Evolutionary conservation across 1,140 invertebrate species (phyloP), one percentile per base, ranked within the genome.

Genomic region (Drosophila santomea): DNA sequence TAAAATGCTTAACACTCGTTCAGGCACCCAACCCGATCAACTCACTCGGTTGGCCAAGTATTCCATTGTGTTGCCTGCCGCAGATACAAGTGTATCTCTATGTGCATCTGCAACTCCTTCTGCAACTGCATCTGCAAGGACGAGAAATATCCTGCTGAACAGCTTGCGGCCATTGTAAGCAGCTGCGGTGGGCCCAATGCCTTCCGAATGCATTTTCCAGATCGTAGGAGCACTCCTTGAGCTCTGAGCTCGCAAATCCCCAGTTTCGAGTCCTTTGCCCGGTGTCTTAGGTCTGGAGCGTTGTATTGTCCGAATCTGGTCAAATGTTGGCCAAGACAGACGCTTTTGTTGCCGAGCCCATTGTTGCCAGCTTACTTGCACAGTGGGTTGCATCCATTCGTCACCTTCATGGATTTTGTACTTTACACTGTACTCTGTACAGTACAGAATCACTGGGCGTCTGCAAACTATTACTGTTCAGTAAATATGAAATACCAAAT

Each of bases 1-100:
- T 83, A 83, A 83, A 83, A 80, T 76, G 80, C 72, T 84, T 75
- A 83, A 84, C 80, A 83, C 80, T 79, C 59, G 55, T 56, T 73
- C 44, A 44, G 43, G 38, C 41, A 43, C 52, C 38, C 55, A 59
- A 17, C 32, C 57, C n/a, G 58, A 82, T 74, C 68, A 60, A 74
- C 17, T 77, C 45, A 66, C 57, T 67, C 38, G 44, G 43, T 23
- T 32, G 57, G 12, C 35, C 43, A 48, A 15, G n/a, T 7, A 52
- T 5, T 3, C 23, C 25, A 62, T 45, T 68, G 32, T 20, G n/a
- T 41, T 12, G 4, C 1, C 12, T 6, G 20, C n/a, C 14, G 6
- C 10, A 17, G 10, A 8, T 32, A n/a, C 15, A 43, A 48, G 1
- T 35, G 28, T 14, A n/a, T 23, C 28, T 35, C 11, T 14, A 45